These are phyloP conservation scores for Pollimyrus isidori DNA, from an alignment of 2,113 vertebrate genomes.

Conservation along the genomic window DNA sequence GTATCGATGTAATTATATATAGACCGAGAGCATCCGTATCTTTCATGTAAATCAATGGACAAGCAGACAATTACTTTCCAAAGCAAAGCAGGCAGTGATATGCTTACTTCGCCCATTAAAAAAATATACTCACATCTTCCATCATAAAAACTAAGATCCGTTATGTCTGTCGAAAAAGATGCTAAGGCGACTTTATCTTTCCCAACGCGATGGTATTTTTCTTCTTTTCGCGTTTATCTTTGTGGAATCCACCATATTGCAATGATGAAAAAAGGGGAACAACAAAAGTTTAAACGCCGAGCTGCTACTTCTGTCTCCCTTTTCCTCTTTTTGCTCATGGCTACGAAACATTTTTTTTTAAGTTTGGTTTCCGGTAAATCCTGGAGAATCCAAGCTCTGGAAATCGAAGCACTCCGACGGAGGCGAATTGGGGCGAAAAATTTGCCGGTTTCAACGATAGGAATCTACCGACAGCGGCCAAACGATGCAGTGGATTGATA, in stretches of 20 bases:
- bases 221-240: slow-evolving; percentile 22
- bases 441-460: background rate
- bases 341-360: slow-evolving; percentile 33
- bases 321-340: slow-evolving; percentile 42
- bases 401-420: background rate
- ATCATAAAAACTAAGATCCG: slow-evolving; percentile 37
- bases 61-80: background rate
- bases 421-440: background rate
- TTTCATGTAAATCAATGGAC: background rate
- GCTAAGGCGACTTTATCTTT: slow-evolving; percentile 30
- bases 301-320: slow-evolving; percentile 28
- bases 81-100: background rate
- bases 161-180: slow-evolving; percentile 27
- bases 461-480: background rate
- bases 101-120: background rate
- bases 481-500: background rate
- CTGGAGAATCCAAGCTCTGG: background rate
- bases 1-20: background rate
- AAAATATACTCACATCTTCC: slow-evolving; percentile 47
- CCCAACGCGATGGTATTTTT: slow-evolving; percentile 15
- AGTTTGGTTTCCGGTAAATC: slow-evolving; percentile 46
- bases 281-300: slow-evolving; percentile 29
- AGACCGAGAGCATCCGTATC: background rate
- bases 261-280: slow-evolving; percentile 37
- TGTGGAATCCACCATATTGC: slow-evolving; percentile 40